Percentiles rank a stretch among this genome's conserved stretches.
These are phyloP conservation scores for Standfussiana lucernea DNA, from an alignment of 2,888 invertebrate genomes.

Conservation along the genomic window DNA sequence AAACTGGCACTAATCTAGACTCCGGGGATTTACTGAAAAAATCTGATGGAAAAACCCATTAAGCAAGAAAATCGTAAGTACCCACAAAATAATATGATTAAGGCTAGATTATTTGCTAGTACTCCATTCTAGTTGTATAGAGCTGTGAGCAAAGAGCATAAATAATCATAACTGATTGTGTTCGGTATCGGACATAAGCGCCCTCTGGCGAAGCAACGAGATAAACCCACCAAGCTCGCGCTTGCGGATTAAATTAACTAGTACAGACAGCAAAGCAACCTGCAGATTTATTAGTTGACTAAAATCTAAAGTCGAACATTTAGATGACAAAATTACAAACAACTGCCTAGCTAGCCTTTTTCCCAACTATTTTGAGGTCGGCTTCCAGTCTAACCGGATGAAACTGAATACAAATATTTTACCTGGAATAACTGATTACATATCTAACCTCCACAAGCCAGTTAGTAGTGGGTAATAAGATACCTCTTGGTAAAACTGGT, in stretches of 20 bases:
- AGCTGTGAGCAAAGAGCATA: slow-evolving; percentile 9
- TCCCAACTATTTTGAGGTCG: too few relatives aligned
- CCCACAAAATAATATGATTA: neutral
- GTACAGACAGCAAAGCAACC: slow-evolving; percentile 50
- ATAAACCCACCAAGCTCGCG: slow-evolving; percentile 78
- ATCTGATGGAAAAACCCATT: neutral
- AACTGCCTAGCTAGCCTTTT: too few relatives aligned
- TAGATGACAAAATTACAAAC: too few relatives aligned
- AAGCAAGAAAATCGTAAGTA: neutral
- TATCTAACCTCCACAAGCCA: too few relatives aligned
- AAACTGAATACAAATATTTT: too few relatives aligned
- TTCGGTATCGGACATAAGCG: slow-evolving; percentile 38
- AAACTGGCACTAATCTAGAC: neutral
- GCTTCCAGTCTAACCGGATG: too few relatives aligned
- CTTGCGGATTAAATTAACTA: slow-evolving; percentile 84
- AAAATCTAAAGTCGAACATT: neutral
- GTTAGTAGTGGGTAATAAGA: too few relatives aligned
- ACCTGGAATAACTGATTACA: too few relatives aligned
- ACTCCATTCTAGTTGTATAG: neutral
- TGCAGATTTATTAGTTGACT: neutral
- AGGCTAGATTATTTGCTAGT: neutral
- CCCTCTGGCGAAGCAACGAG: slow-evolving; percentile 75
- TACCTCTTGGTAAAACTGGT: too few relatives aligned
- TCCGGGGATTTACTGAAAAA: too few relatives aligned
- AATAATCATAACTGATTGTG: slow-evolving; percentile 48